These are phyloP conservation scores for Sinopyrophorus schimmeli DNA, from an alignment of 2,888 invertebrate species.

Conservation along the genomic window DNA sequence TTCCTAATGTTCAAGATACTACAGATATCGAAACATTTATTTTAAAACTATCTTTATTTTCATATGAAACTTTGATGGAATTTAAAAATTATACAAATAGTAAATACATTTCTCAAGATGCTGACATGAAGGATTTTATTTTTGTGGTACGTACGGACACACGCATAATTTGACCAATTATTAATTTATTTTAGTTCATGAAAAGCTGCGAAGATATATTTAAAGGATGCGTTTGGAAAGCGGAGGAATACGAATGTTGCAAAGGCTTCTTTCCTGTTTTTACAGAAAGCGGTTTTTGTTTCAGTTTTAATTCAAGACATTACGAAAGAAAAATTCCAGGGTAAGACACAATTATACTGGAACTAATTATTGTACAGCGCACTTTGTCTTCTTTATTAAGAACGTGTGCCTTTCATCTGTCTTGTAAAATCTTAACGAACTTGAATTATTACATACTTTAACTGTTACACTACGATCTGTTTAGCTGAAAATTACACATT, in stretches of 20 bases:
- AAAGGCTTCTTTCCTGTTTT: conserved; percentile 68
- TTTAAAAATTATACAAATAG: conserved; percentile 38
- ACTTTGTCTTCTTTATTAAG: conserved; percentile 6
- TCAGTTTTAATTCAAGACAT: conserved; percentile 69
- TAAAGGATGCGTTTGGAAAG: conserved; percentile 68
- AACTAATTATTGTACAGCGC: background rate
- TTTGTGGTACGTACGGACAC: conserved; percentile 40
- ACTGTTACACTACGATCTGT: conserved; percentile 1
- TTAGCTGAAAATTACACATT: conserved; percentile 3
- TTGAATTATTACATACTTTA: conserved; percentile 6
- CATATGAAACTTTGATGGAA: conserved; percentile 51
- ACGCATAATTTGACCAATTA: conserved; percentile 7
- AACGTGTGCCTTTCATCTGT: conserved; percentile 9
- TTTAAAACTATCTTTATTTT: conserved; percentile 52
- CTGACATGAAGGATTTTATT: conserved; percentile 39
- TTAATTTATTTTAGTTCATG: conserved; percentile 56
- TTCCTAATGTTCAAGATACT: conserved; percentile 32
- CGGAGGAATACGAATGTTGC: conserved; percentile 68
- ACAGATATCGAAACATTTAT: conserved; percentile 48
- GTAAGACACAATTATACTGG: conserved; percentile 47
- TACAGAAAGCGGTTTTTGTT: conserved; percentile 76
- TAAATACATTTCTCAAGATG: conserved; percentile 34
- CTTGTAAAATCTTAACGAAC: conserved; percentile 8
- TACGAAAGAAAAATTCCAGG: conserved; percentile 56
- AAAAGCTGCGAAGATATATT: conserved; percentile 65